Base-by-base conservation (phyloP, 2,888 invertebrate species). In the Allacma fusca region DNA sequence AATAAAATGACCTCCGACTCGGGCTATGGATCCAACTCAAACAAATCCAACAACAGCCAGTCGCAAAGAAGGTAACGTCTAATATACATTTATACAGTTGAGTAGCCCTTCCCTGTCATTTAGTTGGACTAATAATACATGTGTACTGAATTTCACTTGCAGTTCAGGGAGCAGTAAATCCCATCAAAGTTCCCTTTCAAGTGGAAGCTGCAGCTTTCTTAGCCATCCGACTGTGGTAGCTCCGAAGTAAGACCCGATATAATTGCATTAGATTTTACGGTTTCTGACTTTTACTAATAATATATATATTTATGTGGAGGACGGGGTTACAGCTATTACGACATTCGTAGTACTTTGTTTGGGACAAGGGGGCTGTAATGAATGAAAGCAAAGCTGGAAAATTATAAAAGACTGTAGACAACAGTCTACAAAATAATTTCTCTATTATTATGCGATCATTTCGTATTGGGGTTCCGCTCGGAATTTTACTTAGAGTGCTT, bases 51-150 rank as follows among this genome's bases (percentile, higher is more conserved):
- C 87, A 93, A 94, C 87, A 93, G 93, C 84, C 93, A 93, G 85
- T 94, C 94, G 0, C 92, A 92, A 85, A 89, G 92, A 85, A 94
- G 94, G 94, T 94, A 50, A 50, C 4, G 4, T 50, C 19, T 50
- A 12, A 19, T 50, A 76, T 34, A 40, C 50, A n/a, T 2, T 50
- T 23, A 0, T 57, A 29, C 0, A 76, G 19, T 24, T 50, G 59
- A 19, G 7, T 50, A 50, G 2, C 19, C 4, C 4, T 50, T 50
- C 50, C 16, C 16, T 19, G n/a, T 1, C 16, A 50, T 5, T 34
- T 34, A 9, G 13, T 44, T 70, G 13, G 9, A 40, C 50, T 12
- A 7, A 34, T 21, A 69, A 69, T 29, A 21, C 29, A 21, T 7
- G 9, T 23, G n/a, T 28, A 59, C 12, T 12, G 19, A 12, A 19